These are phyloP conservation scores for Bombus balteatus DNA, from an alignment of 1,140 invertebrate genomes.

Conservation along the genomic window DNA sequence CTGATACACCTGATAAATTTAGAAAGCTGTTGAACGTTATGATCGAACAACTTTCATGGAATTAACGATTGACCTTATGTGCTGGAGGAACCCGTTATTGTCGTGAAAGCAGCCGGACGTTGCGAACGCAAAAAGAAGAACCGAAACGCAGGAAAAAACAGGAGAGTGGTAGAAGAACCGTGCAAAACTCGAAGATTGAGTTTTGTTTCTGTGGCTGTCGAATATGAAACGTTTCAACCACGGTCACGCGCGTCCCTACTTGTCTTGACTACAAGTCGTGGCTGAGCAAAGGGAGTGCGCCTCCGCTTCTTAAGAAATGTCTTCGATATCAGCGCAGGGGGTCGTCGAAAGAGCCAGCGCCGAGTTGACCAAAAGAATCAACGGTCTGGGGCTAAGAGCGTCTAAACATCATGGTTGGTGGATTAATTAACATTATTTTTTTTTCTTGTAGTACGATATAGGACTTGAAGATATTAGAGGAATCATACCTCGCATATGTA, in stretches of 20 bases:
- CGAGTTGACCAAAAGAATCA: conserved; percentile 93
- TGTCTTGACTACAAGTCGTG: conserved; percentile 62
- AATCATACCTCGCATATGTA: background rate
- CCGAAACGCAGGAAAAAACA: background rate
- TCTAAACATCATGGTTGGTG: conserved; percentile 84
- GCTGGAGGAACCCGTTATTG: background rate
- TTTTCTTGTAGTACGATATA: background rate
- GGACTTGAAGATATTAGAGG: background rate
- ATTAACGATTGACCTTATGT: background rate
- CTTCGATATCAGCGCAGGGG: conserved; percentile 89
- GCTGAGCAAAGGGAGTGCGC: conserved; percentile 34
- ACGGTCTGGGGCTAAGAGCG: conserved; percentile 89
- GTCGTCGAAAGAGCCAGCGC: conserved; percentile 94
- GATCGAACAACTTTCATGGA: conserved; percentile 1
- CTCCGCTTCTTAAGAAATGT: conserved; percentile 73
- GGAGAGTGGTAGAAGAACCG: conserved; percentile 2
- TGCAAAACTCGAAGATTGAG: background rate
- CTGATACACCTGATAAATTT: conserved; percentile 29
- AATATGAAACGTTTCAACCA: conserved; percentile 54
- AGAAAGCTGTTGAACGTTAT: background rate
- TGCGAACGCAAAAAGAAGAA: background rate
- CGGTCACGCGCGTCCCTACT: conserved; percentile 13
- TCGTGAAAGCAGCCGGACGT: background rate
- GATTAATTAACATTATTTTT: conserved; percentile 20
- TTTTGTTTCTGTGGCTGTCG: conserved; percentile 1